Base-by-base conservation (phyloP, 2,888 invertebrate species). In the Stratiomys singularior region DNA sequence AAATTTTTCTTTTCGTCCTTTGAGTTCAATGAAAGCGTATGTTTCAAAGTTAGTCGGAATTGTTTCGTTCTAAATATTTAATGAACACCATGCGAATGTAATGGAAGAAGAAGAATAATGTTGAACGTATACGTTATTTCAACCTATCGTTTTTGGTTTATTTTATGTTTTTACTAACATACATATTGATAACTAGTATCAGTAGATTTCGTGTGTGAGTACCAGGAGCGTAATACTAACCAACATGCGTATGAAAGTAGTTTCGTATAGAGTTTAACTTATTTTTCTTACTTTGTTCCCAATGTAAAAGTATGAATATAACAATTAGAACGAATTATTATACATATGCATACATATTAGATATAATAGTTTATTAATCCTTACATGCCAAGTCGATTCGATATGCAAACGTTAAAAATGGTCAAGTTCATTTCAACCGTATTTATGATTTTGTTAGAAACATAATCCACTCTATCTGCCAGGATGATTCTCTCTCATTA, bases 91-190 rank as follows among this genome's bases (percentile, higher is more conserved):
- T 23, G 7, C 52, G 52, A n/a, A 9, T 52, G n/a, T 60, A 13
- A 60, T 5, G 25, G 9, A 23, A 60, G 25, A 67, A 46, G n/a
- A 69, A 30, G 46, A 47, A 69, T 46, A 37, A 47, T 69, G 69
- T 69, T 69, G 69, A 69, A 69, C 69, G 69, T 69, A 69, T 69
- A 69, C 69, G 69, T 69, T 69, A 69, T 69, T 47, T 69, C 30
- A 27, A 66, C 37, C 66, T 66, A 66, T 4, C 18, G 7, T 37
- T 27, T 27, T 63, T 27, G 3, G 27, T 37, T 37, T 37, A 5
- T n/a, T 37, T 5, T 37, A 5, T 37, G 37, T 3, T 37, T 37
- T 9, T 37, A 5, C 37, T 37, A 37, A 37, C 37, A 37, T 37
- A 37, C 37, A 37, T 37, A 37, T 5, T 37, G 3, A 37, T 37